A percentile compares a stretch with the other conserved stretches of the same genome.
Conservation (phyloP, 2,113 vertebrate genomes). For the Pelodiscus sinensis region DNA sequence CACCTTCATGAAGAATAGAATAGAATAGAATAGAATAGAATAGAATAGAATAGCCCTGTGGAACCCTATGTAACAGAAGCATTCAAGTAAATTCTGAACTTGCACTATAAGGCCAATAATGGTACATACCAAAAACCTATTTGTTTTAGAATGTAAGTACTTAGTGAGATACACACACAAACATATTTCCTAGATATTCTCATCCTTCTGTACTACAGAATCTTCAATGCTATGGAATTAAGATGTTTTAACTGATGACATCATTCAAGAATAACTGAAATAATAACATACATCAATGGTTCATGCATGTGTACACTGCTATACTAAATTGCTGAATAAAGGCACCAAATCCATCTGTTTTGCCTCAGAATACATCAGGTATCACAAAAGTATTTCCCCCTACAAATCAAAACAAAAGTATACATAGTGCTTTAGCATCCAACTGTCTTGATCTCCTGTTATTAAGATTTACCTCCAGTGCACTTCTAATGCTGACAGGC, state of each 20-base stretch:
- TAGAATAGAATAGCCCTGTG: no score
- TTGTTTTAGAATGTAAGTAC: not conserved
- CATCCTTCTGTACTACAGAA: fast-evolving
- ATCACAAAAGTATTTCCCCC: not conserved
- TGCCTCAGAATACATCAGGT: not conserved
- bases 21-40: no score
- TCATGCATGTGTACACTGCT: not conserved
- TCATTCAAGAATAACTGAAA: not conserved
- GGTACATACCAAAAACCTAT: not conserved
- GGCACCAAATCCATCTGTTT: not conserved
- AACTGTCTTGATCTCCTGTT: not conserved
- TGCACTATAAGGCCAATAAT: not conserved
- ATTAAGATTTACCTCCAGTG: not conserved
- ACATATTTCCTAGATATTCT: not conserved
- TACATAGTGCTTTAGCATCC: not conserved
- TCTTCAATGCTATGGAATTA: not conserved
- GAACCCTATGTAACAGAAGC: no score
- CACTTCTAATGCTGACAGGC: not conserved
- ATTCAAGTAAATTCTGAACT: not conserved
- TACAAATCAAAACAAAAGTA: not conserved
- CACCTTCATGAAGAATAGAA: not conserved
- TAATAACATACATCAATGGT: not conserved
- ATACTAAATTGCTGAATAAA: not conserved
- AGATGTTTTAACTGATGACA: not conserved
- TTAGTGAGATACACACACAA: not conserved